Percentiles rank a stretch among this genome's conserved stretches.
These are phyloP conservation scores for Naja naja DNA, from an alignment of 2,113 vertebrate genomes.

Conservation along the genomic window DNA sequence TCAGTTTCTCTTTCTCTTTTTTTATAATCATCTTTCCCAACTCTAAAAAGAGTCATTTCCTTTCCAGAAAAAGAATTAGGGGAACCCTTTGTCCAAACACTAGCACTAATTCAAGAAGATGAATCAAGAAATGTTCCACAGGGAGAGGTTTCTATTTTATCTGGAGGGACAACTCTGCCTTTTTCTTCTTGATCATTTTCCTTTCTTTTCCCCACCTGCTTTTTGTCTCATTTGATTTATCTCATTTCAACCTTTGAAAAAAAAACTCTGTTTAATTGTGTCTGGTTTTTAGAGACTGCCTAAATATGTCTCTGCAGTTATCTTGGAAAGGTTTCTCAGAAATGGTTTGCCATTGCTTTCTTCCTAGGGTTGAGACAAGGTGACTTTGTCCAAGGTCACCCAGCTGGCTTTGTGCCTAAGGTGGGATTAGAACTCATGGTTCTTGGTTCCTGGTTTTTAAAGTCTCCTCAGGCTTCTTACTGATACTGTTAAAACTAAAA, in stretches of 20 bases:
- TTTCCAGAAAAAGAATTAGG: neutral
- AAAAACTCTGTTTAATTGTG: neutral
- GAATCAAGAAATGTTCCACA: neutral
- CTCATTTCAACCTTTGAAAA: neutral
- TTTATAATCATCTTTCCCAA: neutral
- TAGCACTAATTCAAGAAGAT: neutral
- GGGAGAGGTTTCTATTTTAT: neutral
- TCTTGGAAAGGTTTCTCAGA: neutral
- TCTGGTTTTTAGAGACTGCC: neutral
- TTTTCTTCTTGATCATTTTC: neutral
- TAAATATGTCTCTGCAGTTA: neutral
- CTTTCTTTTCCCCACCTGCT: neutral
- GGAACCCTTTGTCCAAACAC: neutral
- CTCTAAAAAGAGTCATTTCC: neutral
- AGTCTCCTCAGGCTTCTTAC: neutral
- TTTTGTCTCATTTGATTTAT: neutral
- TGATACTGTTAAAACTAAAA: neutral
- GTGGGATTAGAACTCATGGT: neutral
- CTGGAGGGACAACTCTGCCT: neutral
- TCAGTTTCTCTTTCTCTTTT: neutral
- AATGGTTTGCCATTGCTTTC: neutral
- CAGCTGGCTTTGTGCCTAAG: neutral
- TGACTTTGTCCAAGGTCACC: neutral
- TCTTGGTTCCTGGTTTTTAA: neutral
- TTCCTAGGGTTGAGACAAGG: neutral